Conservation (phyloP, 1,140 invertebrate species). For the Calliphora vicina region DNA sequence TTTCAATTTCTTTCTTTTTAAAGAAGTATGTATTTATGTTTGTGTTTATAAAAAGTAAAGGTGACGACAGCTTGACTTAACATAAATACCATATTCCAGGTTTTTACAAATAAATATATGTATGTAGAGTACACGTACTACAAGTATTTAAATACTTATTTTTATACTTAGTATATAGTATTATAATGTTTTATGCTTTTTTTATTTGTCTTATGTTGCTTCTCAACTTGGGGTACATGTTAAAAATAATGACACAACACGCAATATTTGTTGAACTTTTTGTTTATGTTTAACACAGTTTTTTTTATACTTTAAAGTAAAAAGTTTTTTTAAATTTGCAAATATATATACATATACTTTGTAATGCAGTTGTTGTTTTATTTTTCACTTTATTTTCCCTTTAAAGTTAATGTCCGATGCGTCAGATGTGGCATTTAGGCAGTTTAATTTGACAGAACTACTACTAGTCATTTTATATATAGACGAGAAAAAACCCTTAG, state of each 20-base stretch:
- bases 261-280: constrained; percentile 24
- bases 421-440: constrained; percentile 31
- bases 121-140: no score
- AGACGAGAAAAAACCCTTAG: not conserved
- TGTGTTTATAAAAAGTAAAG: not conserved
- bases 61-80: constrained; percentile 27
- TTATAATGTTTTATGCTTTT: constrained; percentile 1
- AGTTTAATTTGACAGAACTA: not conserved
- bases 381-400: not conserved
- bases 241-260: constrained; percentile 22
- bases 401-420: constrained; percentile 5
- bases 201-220: not conserved
- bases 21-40: no score
- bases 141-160: no score
- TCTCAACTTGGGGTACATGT: not conserved
- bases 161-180: not conserved
- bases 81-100: constrained; percentile 3
- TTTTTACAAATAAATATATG: not conserved
- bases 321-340: not conserved
- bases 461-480: not conserved
- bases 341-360: not conserved
- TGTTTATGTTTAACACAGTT: not conserved
- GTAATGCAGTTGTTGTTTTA: not conserved
- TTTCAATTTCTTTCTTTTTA: not conserved
- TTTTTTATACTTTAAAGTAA: not conserved